Base-by-base conservation (phyloP, 92 coral and sea anemone species). In the Porites lobata region DNA sequence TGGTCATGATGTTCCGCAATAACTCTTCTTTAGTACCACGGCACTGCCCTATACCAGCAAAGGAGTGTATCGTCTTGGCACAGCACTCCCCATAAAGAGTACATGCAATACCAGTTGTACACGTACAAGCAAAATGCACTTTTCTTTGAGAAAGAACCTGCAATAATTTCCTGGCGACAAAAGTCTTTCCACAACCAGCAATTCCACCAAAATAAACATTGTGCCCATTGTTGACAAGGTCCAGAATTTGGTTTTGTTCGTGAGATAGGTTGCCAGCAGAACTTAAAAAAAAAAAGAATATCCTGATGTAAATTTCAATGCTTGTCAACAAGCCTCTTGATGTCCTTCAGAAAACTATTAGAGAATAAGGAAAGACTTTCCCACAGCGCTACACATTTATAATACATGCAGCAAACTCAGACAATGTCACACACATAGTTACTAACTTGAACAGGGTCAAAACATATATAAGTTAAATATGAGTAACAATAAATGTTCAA, bases 1-100 rank as follows among this genome's bases (percentile, higher is more conserved):
- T 85, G 9, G 63, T 65, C 54, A 75, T 7, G 1, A 91, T 83
- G 56, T 78, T 72, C 6, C 68, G n/a, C 13, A 82, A 53, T 11
- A 87, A 47, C 43, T 43, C 20, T 63, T 91, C 65, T 7, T 58
- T 72, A 4, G 68, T n/a, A n/a, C 88, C 82, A 22, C 90, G 70
- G 38, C 82, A 83, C 29, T 92, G 85, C 10, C 85, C 69, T 2
- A 89, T 82, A 8, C 90, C 92, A 65, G 91, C 77, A 81, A 80
- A 85, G 6, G 95, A 86, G 75, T 92, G 95, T 18, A 92, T 67
- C 18, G 93, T 89, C 8, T 43, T 47, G 14, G 92, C 89, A 6
- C 54, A 9, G 8, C 7, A 6, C 12, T 18, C 32, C 1, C 26
- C 79, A 78, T 84, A 90, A 2, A 87, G 66, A 6, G 79, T 73